phyloP scores from a whole-genome alignment of 1,140 invertebrate genomes.

The Drusus annulatus region DNA sequence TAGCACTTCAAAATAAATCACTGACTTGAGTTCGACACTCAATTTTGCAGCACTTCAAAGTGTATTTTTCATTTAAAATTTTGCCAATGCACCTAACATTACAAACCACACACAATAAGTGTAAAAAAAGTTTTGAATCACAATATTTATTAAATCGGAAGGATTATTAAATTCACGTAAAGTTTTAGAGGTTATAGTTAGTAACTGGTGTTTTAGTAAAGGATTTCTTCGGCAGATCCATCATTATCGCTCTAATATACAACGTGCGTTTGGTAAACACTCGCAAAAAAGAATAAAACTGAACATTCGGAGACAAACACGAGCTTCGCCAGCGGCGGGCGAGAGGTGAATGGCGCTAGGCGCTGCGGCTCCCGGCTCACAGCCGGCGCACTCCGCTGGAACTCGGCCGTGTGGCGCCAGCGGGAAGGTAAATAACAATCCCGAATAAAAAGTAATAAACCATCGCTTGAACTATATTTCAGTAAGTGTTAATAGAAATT shows the following conservation, averaged over 20 bases:
- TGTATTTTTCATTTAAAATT: too few species aligned
- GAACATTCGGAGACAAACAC: neutral
- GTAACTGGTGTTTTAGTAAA: neutral
- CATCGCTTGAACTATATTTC: neutral
- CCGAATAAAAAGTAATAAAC: neutral
- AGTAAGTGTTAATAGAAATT: too few species aligned
- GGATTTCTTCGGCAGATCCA: neutral
- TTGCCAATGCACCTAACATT: too few species aligned
- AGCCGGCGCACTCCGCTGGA: slow-evolving; percentile 28
- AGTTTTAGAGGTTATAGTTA: too few species aligned
- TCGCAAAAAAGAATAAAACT: slow-evolving; percentile 11
- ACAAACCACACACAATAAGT: too few species aligned
- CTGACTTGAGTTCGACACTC: neutral
- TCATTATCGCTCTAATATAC: slow-evolving; percentile 1
- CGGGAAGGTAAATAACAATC: neutral
- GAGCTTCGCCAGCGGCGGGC: slow-evolving; percentile 10
- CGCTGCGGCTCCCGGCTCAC: too few species aligned
- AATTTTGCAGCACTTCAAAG: neutral
- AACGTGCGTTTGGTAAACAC: slow-evolving; percentile 32
- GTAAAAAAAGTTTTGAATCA: too few species aligned
- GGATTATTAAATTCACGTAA: too few species aligned
- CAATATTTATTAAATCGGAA: too few species aligned
- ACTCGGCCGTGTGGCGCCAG: neutral
- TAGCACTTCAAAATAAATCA: neutral
- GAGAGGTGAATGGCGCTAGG: slow-evolving; percentile 40